A percentile compares a stretch with the other conserved stretches of the same genome.
Conservation (phyloP, 2,888 invertebrate genomes). For the Toxonevra muliebris region DNA sequence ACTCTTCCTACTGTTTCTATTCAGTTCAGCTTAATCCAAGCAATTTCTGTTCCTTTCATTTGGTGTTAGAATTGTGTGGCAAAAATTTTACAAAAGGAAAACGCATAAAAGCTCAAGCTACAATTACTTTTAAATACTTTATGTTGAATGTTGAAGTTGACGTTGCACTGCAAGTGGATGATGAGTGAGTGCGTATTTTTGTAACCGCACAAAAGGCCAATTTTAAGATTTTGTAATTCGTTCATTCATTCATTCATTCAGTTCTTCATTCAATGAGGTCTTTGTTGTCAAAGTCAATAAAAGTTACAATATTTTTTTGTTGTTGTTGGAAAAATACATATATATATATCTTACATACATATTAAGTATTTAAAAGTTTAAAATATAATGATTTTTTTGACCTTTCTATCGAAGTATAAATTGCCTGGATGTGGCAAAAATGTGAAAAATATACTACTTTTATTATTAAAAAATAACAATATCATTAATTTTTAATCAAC, state of each 20-base stretch:
- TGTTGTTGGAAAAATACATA: too few relatives aligned
- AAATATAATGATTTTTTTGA: too few relatives aligned
- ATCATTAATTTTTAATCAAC: too few relatives aligned
- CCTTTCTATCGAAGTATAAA: too few relatives aligned
- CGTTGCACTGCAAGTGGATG: neutral
- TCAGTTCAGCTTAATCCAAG: conserved; percentile 39
- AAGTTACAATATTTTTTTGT: too few relatives aligned
- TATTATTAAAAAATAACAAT: too few relatives aligned
- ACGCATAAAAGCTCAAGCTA: neutral
- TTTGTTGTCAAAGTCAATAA: too few relatives aligned
- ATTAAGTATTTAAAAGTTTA: too few relatives aligned
- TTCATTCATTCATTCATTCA: conserved; percentile 8
- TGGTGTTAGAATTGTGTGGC: neutral
- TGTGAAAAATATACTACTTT: too few relatives aligned
- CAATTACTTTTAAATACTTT: neutral
- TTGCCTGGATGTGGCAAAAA: too few relatives aligned
- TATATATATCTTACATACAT: too few relatives aligned
- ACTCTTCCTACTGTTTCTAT: neutral
- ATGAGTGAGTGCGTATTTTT: neutral
- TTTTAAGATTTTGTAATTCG: conserved; percentile 18
- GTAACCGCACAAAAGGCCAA: conserved; percentile 25
- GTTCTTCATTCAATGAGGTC: too few relatives aligned
- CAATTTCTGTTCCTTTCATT: conserved; percentile 36
- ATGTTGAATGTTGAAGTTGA: neutral
- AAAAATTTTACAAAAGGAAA: neutral